phyloP scores from a whole-genome alignment of 2,113 vertebrate species.

The Hemiscyllium ocellatum region DNA sequence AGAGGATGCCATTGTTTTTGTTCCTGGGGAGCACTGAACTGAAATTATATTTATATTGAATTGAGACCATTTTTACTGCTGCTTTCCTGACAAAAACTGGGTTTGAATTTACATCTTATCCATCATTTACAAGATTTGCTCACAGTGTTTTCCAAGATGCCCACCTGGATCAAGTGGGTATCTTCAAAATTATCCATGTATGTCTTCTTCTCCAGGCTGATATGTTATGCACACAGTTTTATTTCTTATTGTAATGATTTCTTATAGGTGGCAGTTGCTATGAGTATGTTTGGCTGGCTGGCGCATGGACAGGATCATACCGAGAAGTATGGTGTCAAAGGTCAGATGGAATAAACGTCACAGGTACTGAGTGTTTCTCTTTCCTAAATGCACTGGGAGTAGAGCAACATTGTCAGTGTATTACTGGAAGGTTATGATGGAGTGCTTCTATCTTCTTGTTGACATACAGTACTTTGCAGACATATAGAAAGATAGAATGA shows the following conservation, averaged over 20 bases:
- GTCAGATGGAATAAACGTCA: conserved; percentile 90
- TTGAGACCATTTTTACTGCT: too few species aligned
- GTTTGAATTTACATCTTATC: neutral
- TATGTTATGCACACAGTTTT: neutral
- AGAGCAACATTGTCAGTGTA: conserved; percentile 27
- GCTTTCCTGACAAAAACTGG: neutral
- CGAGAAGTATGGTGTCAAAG: conserved; percentile 85
- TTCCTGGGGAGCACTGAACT: neutral
- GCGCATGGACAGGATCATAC: conserved; percentile 76
- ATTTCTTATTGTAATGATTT: neutral
- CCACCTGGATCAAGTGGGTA: neutral
- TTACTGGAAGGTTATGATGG: conserved; percentile 42
- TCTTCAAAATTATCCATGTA: neutral
- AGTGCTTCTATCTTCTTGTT: conserved; percentile 46
- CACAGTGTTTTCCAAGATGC: neutral
- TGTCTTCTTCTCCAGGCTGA: neutral
- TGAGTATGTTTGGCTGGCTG: conserved; percentile 85
- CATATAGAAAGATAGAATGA: neutral
- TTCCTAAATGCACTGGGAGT: conserved; percentile 13
- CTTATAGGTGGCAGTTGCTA: conserved; percentile 80
- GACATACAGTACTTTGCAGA: neutral
- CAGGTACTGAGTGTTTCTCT: conserved; percentile 61
- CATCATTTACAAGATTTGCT: neutral
- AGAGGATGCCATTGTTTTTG: neutral
- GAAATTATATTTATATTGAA: neutral